phyloP scores from a whole-genome alignment of 2,797 vertebrate species.

The Aulostomus chinensis region DNA sequence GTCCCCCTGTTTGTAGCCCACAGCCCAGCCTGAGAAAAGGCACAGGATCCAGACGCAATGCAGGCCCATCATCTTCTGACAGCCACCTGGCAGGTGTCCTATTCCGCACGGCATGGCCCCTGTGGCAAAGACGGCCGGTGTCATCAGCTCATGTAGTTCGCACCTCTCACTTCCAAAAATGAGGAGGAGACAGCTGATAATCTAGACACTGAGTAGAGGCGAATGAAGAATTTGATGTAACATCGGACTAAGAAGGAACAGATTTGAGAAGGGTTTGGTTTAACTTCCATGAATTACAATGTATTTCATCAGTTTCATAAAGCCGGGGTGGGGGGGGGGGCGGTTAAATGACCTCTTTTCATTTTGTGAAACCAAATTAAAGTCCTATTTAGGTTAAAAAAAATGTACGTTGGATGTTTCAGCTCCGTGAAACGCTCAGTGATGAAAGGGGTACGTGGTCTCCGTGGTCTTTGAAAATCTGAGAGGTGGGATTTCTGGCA shows the following conservation, averaged over 20 bases:
- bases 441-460: too few species aligned
- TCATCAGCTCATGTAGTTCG: slow-evolving; percentile 21
- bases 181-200: too few species aligned
- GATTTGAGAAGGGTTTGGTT: background rate
- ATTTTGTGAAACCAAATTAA: too few species aligned
- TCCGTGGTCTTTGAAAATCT: too few species aligned
- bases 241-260: background rate
- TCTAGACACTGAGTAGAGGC: too few species aligned
- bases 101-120: slow-evolving; percentile 56
- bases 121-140: slow-evolving; percentile 48
- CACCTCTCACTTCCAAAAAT: background rate
- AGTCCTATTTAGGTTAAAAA: too few species aligned
- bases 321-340: background rate
- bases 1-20: slow-evolving; percentile 83
- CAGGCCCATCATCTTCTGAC: slow-evolving; percentile 58
- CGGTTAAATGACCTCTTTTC: too few species aligned
- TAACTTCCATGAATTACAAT: slow-evolving; percentile 5
- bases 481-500: too few species aligned
- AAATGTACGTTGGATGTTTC: too few species aligned
- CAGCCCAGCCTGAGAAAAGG: slow-evolving; percentile 69
- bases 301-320: slow-evolving; percentile 13
- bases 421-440: too few species aligned
- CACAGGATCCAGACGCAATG: slow-evolving; percentile 63
- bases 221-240: too few species aligned
- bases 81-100: slow-evolving; percentile 45